phyloP scores from a whole-genome alignment of 1,140 invertebrate species.

The Harlomillsia oculata region DNA sequence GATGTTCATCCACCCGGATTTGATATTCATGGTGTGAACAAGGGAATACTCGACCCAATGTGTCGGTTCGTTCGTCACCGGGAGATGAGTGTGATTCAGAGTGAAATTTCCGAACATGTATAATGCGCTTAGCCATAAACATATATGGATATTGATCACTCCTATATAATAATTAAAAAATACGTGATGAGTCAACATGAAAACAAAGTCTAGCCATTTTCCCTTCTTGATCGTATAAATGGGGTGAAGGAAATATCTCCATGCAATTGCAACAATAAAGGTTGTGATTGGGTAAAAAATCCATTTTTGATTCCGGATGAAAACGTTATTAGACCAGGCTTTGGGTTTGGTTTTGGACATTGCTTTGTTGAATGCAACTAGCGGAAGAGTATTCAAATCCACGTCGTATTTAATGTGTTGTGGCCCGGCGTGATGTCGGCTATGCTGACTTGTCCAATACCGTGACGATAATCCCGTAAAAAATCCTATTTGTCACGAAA shows the following conservation, averaged over 20 bases:
- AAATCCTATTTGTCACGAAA: too few species aligned
- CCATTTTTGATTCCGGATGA: too few species aligned
- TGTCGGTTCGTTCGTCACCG: neutral
- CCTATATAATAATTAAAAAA: neutral
- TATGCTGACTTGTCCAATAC: too few species aligned
- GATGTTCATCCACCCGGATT: neutral
- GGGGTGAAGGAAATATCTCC: neutral
- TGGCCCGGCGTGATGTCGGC: too few species aligned
- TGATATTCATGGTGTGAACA: slow-evolving; percentile 15
- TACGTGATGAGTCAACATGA: neutral
- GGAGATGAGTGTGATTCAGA: neutral
- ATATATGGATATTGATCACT: neutral
- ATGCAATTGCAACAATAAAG: neutral
- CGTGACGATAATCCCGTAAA: too few species aligned
- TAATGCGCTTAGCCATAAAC: neutral
- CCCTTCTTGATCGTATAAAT: neutral
- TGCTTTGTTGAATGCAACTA: too few species aligned
- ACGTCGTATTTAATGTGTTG: too few species aligned
- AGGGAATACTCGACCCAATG: slow-evolving; percentile 14
- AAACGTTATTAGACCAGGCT: too few species aligned
- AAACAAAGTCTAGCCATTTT: neutral
- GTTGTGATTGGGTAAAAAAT: too few species aligned
- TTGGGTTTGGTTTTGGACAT: too few species aligned
- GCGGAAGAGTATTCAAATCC: too few species aligned
- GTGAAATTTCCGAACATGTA: neutral